These are phyloP conservation scores for Turnix velox DNA, from an alignment of 2,113 vertebrate genomes.

Conservation along the genomic window DNA sequence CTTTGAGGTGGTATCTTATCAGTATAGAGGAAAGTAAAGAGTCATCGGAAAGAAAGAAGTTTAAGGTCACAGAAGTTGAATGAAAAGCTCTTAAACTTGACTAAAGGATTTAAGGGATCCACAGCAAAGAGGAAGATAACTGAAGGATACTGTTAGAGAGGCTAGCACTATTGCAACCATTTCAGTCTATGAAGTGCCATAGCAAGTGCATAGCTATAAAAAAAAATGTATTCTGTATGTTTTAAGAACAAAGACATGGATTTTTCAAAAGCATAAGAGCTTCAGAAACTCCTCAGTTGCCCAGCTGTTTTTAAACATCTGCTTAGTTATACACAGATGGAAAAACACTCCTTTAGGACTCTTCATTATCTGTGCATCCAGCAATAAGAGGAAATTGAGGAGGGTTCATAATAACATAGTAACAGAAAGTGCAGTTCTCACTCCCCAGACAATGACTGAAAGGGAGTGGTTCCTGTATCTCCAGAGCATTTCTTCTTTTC, in stretches of 20 bases:
- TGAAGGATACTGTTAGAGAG: background rate
- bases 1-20: background rate
- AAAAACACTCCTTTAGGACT: slow-evolving; percentile 35
- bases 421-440: background rate
- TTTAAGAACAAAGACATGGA: background rate
- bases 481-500: background rate
- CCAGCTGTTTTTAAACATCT: slow-evolving; percentile 36
- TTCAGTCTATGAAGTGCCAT: background rate
- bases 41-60: background rate
- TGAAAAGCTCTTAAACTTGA: background rate
- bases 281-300: background rate
- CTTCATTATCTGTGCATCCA: slow-evolving; percentile 14
- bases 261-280: background rate
- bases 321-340: slow-evolving; percentile 10
- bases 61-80: background rate
- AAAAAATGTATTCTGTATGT: background rate
- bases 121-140: background rate
- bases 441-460: background rate
- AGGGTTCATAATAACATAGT: background rate
- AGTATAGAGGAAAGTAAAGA: background rate
- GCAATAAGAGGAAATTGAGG: background rate
- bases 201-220: background rate
- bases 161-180: background rate
- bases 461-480: background rate
- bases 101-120: background rate